Percentiles rank a stretch among this genome's conserved stretches.
Evolutionary conservation across 2,888 invertebrate species (phyloP).

Genomic region (Parapristionchus giblindavisi): DNA sequence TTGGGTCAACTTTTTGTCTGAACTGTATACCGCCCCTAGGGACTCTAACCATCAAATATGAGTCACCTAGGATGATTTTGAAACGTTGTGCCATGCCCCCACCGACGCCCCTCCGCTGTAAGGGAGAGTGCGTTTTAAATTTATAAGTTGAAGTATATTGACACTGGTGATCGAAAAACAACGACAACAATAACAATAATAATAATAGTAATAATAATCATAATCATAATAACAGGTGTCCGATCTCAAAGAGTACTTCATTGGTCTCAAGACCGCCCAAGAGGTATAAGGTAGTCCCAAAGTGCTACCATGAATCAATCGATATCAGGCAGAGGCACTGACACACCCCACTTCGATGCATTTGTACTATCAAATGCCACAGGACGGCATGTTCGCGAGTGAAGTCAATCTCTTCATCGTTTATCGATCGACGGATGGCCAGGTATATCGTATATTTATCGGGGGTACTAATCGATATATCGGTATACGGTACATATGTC

Average conservation of each 20-base stretch:
- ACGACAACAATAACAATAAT: neutral
- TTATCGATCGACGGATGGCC: conserved; percentile 1
- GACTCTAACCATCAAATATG: too few relatives aligned
- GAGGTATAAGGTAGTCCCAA: conserved; percentile 9
- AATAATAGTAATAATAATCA: too few relatives aligned
- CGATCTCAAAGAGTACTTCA: conserved; percentile 20
- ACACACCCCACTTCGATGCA: neutral
- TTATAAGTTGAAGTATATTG: too few relatives aligned
- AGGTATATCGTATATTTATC: neutral
- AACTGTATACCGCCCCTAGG: too few relatives aligned
- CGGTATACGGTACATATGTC: neutral
- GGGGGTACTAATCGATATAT: neutral
- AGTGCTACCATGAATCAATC: neutral
- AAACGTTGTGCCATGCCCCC: too few relatives aligned
- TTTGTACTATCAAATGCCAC: conserved; percentile 27
- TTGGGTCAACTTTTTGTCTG: too few relatives aligned
- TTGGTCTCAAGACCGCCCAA: conserved; percentile 16
- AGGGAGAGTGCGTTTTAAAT: too few relatives aligned
- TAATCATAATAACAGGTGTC: neutral
- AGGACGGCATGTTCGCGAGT: neutral
- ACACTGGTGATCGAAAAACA: too few relatives aligned
- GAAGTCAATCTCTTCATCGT: conserved; percentile 19
- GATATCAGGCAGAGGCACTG: neutral
- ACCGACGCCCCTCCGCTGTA: too few relatives aligned
- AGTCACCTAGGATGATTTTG: too few relatives aligned